A percentile compares a stretch with the other conserved stretches of the same genome.
Conservation (phyloP, 2,113 vertebrate species). For the Bufo gargarizans region DNA sequence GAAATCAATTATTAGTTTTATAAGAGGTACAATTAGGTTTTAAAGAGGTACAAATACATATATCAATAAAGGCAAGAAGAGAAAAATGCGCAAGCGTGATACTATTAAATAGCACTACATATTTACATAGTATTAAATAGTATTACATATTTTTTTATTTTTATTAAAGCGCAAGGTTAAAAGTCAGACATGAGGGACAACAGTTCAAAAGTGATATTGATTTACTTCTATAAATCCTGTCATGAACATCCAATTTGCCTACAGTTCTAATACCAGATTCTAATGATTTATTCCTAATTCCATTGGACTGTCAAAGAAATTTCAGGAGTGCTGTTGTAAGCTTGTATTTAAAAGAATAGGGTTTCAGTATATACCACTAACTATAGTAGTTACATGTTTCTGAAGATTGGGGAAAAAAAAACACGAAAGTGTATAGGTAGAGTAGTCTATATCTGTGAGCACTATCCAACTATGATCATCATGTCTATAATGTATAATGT, state of each 20-base stretch:
- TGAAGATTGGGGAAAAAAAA: background rate
- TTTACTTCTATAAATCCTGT: background rate
- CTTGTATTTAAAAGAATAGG: background rate
- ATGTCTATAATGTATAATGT: too few species aligned
- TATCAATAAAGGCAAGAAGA: background rate
- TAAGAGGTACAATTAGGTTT: conserved; percentile 28
- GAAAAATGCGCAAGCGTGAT: background rate
- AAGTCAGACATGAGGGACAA: background rate
- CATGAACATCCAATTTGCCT: background rate
- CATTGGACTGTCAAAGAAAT: background rate
- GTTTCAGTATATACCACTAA: background rate
- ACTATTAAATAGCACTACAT: background rate
- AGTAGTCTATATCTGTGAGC: too few species aligned
- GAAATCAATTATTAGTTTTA: conserved; percentile 47
- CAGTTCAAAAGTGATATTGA: background rate
- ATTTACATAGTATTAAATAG: too few species aligned
- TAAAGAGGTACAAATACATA: conserved; percentile 9
- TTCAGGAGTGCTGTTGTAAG: background rate
- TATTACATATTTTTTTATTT: background rate
- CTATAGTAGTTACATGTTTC: background rate
- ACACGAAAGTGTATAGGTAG: background rate
- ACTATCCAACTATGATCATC: too few species aligned
- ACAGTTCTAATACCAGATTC: background rate
- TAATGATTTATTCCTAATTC: background rate
- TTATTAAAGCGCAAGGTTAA: background rate